Base-by-base conservation (phyloP, 2,888 invertebrate genomes). In the Ochropacha duplaris region DNA sequence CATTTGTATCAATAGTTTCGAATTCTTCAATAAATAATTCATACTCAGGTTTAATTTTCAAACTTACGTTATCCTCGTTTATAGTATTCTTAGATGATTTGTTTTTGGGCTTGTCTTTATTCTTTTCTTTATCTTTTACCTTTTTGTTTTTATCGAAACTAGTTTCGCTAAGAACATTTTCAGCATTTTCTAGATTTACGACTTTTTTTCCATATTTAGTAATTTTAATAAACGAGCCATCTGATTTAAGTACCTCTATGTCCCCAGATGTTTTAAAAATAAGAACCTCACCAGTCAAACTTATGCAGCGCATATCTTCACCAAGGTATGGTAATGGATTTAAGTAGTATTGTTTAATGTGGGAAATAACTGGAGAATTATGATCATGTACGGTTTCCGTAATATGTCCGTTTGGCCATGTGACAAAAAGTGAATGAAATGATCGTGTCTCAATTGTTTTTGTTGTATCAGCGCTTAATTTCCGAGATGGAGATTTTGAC, bases 371-470 rank as follows among this genome's bases (percentile, higher is more conserved):
- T 14, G 79, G 59, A 2, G 86, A 85, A 68, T 88, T 86, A 4
- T 75, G 61, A 61, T 84, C 80, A 68, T 91, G 78, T 22, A 92
- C 79, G 58, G 79, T 88, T 71, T 92, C 88, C 9, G 87, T 87
- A 9, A 90, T 79, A 34, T 87, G 79, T 1, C 93, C 93, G 64
- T 90, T 92, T 1, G 92, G 91, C 89, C 91, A 92, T 4, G 91
- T 88, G 22, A 90, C 65, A 62, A 68, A 78, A 44, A 92, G 65
- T 1, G 88, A 83, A 71, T 90, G 76, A 73, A 72, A 89, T 44
- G 66, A 68, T 66, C 74, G 75, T 1, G 65, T 72, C 72, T 84
- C 83, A 61, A 69, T 71, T 57, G 74, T 56, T 57, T 68, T 57
- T 34, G 62, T 62, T 4, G 63, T 54, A 16, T 58, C 58, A 36